These are phyloP conservation scores for Andinoacara biseriatus DNA, from an alignment of 2,113 vertebrate species.

Conservation along the genomic window DNA sequence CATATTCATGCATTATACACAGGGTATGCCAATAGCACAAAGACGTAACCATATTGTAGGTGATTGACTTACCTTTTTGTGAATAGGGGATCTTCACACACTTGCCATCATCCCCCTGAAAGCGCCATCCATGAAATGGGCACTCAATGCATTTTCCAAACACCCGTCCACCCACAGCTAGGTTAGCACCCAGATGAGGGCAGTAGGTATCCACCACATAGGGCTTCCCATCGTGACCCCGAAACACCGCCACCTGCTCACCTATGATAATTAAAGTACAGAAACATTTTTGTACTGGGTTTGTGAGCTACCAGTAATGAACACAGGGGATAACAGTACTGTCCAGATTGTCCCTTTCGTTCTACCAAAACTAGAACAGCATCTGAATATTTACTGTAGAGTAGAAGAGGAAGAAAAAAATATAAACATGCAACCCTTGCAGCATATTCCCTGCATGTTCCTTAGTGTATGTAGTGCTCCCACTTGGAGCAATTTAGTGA, in stretches of 20 bases:
- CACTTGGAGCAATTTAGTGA: neutral
- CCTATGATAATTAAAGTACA: conserved; percentile 58
- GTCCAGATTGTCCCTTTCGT: neutral
- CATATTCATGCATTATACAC: neutral
- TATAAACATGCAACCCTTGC: neutral
- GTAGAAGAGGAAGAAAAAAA: neutral
- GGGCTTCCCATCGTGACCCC: conserved; percentile 71
- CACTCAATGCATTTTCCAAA: conserved; percentile 83
- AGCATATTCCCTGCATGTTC: neutral
- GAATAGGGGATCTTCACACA: conserved; percentile 79
- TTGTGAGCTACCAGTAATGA: neutral
- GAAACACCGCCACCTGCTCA: conserved; percentile 78
- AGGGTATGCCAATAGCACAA: neutral
- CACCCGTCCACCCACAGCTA: conserved; percentile 80
- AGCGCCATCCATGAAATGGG: conserved; percentile 86
- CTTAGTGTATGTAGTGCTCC: neutral
- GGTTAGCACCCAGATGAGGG: conserved; percentile 84
- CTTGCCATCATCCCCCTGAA: conserved; percentile 81
- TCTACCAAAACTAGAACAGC: neutral
- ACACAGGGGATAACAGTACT: neutral
- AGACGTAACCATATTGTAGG: neutral
- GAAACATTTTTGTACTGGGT: neutral
- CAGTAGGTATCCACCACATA: conserved; percentile 82
- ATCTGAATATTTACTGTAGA: neutral
- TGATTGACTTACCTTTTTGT: conserved; percentile 76